A percentile compares a stretch with the other conserved stretches of the same genome.
phyloP scores from a whole-genome alignment of 2,888 invertebrate species.

The Thereva unica region DNA sequence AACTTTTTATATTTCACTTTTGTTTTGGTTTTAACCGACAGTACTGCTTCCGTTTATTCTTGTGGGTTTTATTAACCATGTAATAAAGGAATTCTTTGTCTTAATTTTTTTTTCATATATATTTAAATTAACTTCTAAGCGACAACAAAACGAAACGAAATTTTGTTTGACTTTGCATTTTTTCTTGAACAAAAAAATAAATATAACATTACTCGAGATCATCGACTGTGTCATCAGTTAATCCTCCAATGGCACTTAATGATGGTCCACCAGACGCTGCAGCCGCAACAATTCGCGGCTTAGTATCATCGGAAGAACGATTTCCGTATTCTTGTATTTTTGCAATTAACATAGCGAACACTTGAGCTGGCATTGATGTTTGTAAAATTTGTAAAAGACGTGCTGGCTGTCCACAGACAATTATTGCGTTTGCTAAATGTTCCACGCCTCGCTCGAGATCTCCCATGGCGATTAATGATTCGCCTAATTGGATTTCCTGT shows the following conservation, averaged over 20 bases:
- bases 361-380: slow-evolving; percentile 92
- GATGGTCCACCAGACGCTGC: slow-evolving; percentile 5
- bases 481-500: slow-evolving; percentile 87
- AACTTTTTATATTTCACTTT: no score
- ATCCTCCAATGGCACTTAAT: not conserved
- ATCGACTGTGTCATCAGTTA: slow-evolving; percentile 1
- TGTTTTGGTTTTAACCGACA: no score
- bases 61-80: no score
- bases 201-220: slow-evolving; percentile 25
- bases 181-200: no score
- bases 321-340: slow-evolving; percentile 61
- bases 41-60: no score
- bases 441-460: slow-evolving; percentile 90
- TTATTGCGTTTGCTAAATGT: slow-evolving; percentile 96
- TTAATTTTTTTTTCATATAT: no score
- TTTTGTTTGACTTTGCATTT: no score
- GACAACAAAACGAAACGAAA: no score
- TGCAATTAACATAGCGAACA: slow-evolving; percentile 87
- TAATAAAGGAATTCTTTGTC: no score
- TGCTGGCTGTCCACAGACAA: slow-evolving; percentile 85
- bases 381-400: slow-evolving; percentile 66
- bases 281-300: slow-evolving; percentile 46
- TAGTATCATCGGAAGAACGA: slow-evolving; percentile 50
- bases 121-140: no score
- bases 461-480: slow-evolving; percentile 84